Percentiles rank a stretch among this genome's conserved stretches.
Conservation (phyloP, 2,888 invertebrate species). For the Thalpophila matura region DNA sequence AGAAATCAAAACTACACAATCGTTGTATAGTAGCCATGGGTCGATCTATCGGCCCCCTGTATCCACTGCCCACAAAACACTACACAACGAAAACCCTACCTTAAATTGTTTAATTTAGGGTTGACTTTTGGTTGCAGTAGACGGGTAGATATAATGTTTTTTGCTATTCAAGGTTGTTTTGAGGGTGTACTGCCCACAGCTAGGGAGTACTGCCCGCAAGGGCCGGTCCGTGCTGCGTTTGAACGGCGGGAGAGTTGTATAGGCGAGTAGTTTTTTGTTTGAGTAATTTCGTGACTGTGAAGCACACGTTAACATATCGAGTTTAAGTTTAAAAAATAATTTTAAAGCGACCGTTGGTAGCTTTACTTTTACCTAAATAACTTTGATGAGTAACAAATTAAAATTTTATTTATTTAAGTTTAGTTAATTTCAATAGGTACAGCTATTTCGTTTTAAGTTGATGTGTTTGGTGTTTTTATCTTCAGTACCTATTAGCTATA, state of each 20-base stretch:
- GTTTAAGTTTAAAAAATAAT: too few species aligned
- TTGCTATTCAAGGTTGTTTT: constrained; percentile 77
- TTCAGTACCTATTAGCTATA: too few species aligned
- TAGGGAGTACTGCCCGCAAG: constrained; percentile 89
- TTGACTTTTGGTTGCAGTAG: constrained; percentile 60
- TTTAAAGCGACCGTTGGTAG: too few species aligned
- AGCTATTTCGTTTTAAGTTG: too few species aligned
- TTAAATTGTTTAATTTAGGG: constrained; percentile 51
- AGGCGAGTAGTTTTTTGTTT: constrained; percentile 25
- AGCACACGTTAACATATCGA: too few species aligned
- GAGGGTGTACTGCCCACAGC: constrained; percentile 89
- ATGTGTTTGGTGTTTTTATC: too few species aligned
- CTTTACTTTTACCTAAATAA: too few species aligned
- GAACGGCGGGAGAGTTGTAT: constrained; percentile 47
- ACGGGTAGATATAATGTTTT: constrained; percentile 81
- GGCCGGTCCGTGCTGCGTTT: constrained; percentile 83
- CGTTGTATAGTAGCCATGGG: constrained; percentile 83
- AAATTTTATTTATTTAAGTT: too few species aligned
- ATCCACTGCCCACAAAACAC: constrained; percentile 80
- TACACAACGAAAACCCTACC: constrained; percentile 47
- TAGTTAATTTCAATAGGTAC: too few species aligned
- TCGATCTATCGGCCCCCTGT: constrained; percentile 84
- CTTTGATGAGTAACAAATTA: too few species aligned
- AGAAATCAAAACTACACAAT: constrained; percentile 88
- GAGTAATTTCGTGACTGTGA: neutral